These are phyloP conservation scores for Andrena hattorfiana DNA, from an alignment of 2,888 invertebrate species.

Conservation along the genomic window DNA sequence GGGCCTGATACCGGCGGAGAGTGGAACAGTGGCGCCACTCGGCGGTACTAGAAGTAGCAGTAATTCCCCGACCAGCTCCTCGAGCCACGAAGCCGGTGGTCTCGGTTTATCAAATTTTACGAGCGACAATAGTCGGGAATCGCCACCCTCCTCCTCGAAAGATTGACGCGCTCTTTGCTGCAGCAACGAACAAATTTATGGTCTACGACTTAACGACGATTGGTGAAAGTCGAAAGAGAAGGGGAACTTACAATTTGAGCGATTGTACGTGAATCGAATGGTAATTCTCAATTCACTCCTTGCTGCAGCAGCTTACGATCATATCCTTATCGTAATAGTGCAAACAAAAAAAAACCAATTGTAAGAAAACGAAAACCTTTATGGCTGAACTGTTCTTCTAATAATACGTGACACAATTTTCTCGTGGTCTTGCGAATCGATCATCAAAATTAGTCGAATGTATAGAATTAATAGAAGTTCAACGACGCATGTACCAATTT, in stretches of 20 bases:
- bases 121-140: slow-evolving; percentile 91
- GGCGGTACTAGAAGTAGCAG: slow-evolving; percentile 81
- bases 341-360: slow-evolving; percentile 11
- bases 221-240: slow-evolving; percentile 44
- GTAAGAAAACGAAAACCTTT: neutral
- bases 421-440: slow-evolving; percentile 28
- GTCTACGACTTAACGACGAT: slow-evolving; percentile 56
- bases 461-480: slow-evolving; percentile 41
- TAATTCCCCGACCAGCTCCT: slow-evolving; percentile 82
- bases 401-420: slow-evolving; percentile 21
- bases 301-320: slow-evolving; percentile 50
- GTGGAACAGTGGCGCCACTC: slow-evolving; percentile 84
- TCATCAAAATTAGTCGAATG: slow-evolving; percentile 49
- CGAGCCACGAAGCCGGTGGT: slow-evolving; percentile 76
- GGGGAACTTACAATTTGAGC: neutral
- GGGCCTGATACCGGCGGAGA: slow-evolving; percentile 90
- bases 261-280: neutral
- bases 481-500: slow-evolving; percentile 43
- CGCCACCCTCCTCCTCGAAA: slow-evolving; percentile 83
- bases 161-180: slow-evolving; percentile 77
- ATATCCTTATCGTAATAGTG: neutral
- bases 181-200: slow-evolving; percentile 61
- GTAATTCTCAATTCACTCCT: slow-evolving; percentile 6
- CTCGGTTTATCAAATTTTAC: slow-evolving; percentile 84
- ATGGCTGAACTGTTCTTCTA: slow-evolving; percentile 14